phyloP scores from a whole-genome alignment of 2,797 vertebrate species.

The Acropternis orthonyx region DNA sequence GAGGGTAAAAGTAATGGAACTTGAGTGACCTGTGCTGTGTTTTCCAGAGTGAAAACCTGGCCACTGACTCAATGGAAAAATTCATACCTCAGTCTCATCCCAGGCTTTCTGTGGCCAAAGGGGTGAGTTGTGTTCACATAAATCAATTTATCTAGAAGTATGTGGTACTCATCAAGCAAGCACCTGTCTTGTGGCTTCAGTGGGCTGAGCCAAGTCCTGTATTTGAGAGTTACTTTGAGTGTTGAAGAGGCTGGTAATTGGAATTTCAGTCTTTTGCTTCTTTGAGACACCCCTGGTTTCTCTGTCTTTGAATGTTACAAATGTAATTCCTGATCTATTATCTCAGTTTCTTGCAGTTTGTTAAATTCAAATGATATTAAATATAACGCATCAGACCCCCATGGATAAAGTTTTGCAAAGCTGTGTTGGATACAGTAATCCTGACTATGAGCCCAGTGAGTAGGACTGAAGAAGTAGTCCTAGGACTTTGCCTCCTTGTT shows the following conservation, averaged over 20 bases:
- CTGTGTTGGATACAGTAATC: not conserved
- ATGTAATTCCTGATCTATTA: not conserved
- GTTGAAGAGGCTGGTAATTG: not conserved
- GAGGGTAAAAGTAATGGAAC: accelerated
- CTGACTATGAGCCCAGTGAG: accelerated
- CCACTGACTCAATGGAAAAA: accelerated
- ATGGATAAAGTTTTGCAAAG: not conserved
- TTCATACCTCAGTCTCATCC: not conserved
- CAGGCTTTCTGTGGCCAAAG: not conserved
- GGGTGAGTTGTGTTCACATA: not conserved
- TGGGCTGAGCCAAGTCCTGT: not conserved
- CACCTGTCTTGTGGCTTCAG: not conserved
- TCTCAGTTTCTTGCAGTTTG: not conserved
- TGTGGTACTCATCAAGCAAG: not conserved
- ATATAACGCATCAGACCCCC: not conserved
- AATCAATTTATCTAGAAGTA: not conserved
- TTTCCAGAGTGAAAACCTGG: not conserved
- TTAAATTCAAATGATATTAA: not conserved
- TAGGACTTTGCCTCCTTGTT: not conserved
- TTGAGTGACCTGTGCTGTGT: not conserved
- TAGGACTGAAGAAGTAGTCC: not conserved
- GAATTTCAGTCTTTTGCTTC: not conserved
- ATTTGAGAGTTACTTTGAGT: not conserved
- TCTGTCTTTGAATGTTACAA: not conserved
- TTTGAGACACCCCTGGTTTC: not conserved